Evolutionary conservation across 2,113 vertebrate genomes (phyloP), one percentile per base, ranked within the genome.

Genomic region (Corythoichthys intestinalis): DNA sequence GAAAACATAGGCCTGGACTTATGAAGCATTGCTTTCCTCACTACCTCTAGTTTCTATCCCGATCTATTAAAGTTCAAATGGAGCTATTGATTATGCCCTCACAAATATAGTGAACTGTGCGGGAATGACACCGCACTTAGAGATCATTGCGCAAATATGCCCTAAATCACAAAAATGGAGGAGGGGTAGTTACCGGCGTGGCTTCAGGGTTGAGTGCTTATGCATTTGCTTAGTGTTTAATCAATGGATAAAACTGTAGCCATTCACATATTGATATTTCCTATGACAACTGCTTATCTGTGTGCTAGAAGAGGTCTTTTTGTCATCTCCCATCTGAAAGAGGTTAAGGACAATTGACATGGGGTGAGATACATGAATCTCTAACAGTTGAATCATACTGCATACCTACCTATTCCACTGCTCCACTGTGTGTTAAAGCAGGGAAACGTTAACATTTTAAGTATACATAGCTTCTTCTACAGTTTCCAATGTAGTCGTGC

Each of bases 171-270:
- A 79, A 78, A 85, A 85, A 85, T 77, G 74, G 81, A 86, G 77
- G 71, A 78, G 69, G 58, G 76, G 70, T 17, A 76, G 80, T 80
- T 72, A 70, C 74, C 63, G 77, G 69, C 72, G 34, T 67, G 78
- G 71, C 63, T 6, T 48, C 67, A 41, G 72, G 79, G 84, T 75
- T 50, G 70, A 86, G 83, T 68, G 80, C 73, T 82, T 56, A 54
- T 73, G 79, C 87, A 87, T 88, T 88, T 74, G 64, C 81, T 90
- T 81, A 87, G 76, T 86, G 89, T 88, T 91, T 89, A 89, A 91
- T 91, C 87, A 88, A 89, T 90, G 86, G 67, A 86, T 90, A 84
- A 89, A 90, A 89, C 85, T 81, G 86, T 88, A 86, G 91, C 83
- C 82, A 88, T 90, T 89, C 83, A 84, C 57, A 71, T 88, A 87